Conservation (phyloP, 2,797 vertebrate species). For the Myotis pilosus region DNA sequence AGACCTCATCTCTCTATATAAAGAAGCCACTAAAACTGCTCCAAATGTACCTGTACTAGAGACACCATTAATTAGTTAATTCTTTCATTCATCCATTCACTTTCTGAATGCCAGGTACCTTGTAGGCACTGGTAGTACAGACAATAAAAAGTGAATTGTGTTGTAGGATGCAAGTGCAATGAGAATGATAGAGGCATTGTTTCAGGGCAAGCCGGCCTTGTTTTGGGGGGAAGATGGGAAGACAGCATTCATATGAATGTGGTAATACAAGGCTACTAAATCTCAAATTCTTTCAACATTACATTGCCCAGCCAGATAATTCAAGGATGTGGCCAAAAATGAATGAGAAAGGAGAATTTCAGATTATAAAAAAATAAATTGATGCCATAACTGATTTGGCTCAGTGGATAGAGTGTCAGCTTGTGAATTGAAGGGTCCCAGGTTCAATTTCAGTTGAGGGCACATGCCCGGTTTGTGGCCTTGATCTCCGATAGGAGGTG, state of each 20-base stretch:
- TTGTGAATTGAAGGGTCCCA: no score
- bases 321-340: not conserved
- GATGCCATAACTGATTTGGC: no score
- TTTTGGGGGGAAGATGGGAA: not conserved
- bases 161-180: not conserved
- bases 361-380: not conserved
- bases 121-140: not conserved
- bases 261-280: not conserved
- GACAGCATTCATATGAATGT: not conserved
- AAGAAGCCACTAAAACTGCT: not conserved
- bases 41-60: not conserved
- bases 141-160: not conserved
- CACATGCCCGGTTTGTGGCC: no score
- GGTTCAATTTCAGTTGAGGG: no score
- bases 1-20: not conserved
- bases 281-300: not conserved
- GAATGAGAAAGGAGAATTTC: not conserved
- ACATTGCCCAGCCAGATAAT: not conserved
- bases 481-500: no score
- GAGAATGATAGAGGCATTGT: not conserved
- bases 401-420: no score
- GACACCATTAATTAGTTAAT: not conserved
- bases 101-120: not conserved
- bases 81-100: not conserved
- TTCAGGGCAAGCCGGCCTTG: not conserved